Base-by-base conservation (phyloP, 1,140 invertebrate species). In the Brachionus angularis region DNA sequence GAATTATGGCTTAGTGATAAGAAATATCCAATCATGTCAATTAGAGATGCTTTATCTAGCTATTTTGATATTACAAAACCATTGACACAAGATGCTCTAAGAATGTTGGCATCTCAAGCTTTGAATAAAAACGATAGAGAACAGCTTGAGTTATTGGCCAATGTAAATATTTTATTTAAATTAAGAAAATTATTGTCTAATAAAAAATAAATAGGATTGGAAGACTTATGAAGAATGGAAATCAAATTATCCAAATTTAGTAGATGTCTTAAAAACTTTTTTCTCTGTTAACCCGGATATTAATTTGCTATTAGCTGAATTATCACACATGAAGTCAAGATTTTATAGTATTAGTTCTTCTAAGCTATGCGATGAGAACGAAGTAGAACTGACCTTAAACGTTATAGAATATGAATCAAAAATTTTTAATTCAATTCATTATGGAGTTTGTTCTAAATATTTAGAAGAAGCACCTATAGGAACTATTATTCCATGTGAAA, bases 271-370 rank as follows among this genome's bases (percentile, higher is more conserved):
- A 29, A 92, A 97, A 83, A 93, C 98, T 82, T 84, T 96, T 55
- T 87, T 88, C n/a, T 93, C 91, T 0, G 88, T 93, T 75, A 91
- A 89, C 78, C 93, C 95, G 12, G 42, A 67, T 33, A 89, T 91
- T 0, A 87, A 90, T 0, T 82, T 95, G 2, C 82, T 96, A 0
- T 83, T 93, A 29, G 88, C 90, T 0, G 87, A 94, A 75, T 81
- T 97, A 5, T 91, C 89, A 1, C 84, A 90, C 0, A 79, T 97
- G 21, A 91, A 95, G 79, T 90, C 93, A 3, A 84, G 93, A 76
- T 96, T 93, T 82, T 97, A 96, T 79, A 92, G 90, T 36, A 94
- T 97, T 58, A 94, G 91, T 12, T 94, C 91, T 0, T 91, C 91
- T 8, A 21, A 39, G 14, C 89, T 89, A 0, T 77, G 86, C 0